A percentile compares a stretch with the other conserved stretches of the same genome.
These are phyloP conservation scores for Gastracanthus pulcherrimus DNA, from an alignment of 2,888 invertebrate genomes.

Conservation along the genomic window DNA sequence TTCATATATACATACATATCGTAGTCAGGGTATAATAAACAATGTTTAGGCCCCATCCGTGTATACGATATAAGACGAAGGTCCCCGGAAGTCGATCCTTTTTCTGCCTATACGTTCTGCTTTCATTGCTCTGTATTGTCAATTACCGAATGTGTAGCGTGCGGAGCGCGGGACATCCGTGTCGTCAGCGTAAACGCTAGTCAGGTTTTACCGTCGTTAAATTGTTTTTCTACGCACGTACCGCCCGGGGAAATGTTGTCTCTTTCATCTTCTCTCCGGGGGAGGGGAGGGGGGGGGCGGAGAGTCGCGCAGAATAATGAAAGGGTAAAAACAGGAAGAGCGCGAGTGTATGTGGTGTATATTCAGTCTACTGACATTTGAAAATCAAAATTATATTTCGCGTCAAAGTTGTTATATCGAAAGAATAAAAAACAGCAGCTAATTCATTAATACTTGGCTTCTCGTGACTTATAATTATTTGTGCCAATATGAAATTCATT, in stretches of 20 bases:
- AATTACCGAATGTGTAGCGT: constrained; percentile 27
- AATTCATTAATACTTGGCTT: too few species aligned
- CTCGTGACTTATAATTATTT: neutral
- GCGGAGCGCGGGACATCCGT: neutral
- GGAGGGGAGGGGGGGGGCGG: neutral
- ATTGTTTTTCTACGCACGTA: constrained; percentile 58
- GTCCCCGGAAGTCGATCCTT: neutral
- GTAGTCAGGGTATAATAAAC: neutral
- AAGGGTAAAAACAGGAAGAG: constrained; percentile 39
- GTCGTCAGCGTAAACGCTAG: constrained; percentile 43
- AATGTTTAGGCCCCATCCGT: neutral
- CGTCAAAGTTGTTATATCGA: neutral
- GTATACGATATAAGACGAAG: neutral
- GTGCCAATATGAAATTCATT: neutral
- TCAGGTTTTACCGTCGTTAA: constrained; percentile 50
- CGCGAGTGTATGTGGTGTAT: neutral
- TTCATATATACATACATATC: neutral
- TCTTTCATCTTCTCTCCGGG: constrained; percentile 53
- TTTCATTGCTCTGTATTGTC: constrained; percentile 35
- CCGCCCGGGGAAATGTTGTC: constrained; percentile 50
- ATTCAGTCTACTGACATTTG: neutral
- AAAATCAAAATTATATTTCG: constrained; percentile 25
- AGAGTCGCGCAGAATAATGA: constrained; percentile 53
- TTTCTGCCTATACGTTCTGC: constrained; percentile 10
- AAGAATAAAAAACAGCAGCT: neutral